These are phyloP conservation scores for Luffia ferchaultella DNA, from an alignment of 2,888 invertebrate species.

Conservation along the genomic window DNA sequence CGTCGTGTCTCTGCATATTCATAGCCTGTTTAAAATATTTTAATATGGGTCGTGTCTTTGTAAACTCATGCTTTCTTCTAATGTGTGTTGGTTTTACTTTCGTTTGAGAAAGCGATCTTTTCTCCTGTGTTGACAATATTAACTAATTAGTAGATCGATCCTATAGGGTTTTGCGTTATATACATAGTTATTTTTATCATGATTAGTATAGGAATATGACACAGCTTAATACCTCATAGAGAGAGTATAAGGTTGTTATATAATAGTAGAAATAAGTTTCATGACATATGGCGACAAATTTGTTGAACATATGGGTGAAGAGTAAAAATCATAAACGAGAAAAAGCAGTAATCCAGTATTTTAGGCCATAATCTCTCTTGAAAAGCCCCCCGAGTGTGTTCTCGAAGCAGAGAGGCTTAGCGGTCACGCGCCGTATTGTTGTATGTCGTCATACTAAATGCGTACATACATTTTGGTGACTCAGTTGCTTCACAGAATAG, in stretches of 20 bases:
- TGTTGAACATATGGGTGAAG: not conserved
- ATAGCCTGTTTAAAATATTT: conserved; percentile 65
- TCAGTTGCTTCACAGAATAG: too few relatives aligned
- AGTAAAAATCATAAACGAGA: not conserved
- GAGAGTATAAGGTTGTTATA: too few relatives aligned
- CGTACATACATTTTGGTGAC: too few relatives aligned
- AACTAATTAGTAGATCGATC: too few relatives aligned
- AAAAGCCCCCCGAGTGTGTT: not conserved
- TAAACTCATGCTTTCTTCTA: conserved; percentile 48
- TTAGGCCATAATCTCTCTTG: not conserved
- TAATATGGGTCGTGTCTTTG: conserved; percentile 49
- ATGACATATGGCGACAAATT: too few relatives aligned
- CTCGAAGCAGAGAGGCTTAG: not conserved
- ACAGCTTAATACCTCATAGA: too few relatives aligned
- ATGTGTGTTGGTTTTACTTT: conserved; percentile 52
- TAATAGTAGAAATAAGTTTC: too few relatives aligned
- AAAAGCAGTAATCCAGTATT: not conserved
- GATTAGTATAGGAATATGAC: too few relatives aligned
- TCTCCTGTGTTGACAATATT: not conserved
- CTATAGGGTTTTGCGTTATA: too few relatives aligned
- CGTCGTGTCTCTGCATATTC: conserved; percentile 64
- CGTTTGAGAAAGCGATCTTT: conserved; percentile 18
- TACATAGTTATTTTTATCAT: too few relatives aligned
- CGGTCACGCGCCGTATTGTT: not conserved
- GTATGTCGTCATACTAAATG: not conserved